These are phyloP conservation scores for Willisornis vidua DNA, from an alignment of 2,113 vertebrate genomes.

Conservation along the genomic window DNA sequence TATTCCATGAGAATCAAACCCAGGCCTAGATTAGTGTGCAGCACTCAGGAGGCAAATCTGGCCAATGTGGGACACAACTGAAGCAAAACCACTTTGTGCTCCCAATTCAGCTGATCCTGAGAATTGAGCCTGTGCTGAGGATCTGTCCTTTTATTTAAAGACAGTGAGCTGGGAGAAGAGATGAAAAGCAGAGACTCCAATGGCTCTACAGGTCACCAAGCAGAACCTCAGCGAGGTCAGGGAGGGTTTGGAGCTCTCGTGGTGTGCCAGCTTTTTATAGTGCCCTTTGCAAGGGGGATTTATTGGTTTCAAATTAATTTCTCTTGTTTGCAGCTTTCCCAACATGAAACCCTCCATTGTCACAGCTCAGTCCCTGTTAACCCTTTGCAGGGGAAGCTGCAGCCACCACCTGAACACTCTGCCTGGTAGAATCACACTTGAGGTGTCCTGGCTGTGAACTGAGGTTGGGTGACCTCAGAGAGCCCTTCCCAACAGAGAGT, in stretches of 20 bases:
- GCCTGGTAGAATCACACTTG: neutral
- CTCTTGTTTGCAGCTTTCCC: neutral
- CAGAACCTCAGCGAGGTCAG: constrained; percentile 7
- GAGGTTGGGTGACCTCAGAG: constrained; percentile 14
- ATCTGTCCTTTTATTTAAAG: constrained; percentile 8
- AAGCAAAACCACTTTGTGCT: constrained; percentile 15
- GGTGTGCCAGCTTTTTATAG: neutral
- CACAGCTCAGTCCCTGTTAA: neutral
- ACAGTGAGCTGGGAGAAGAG: neutral
- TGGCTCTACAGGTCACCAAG: constrained; percentile 14
- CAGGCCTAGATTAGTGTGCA: neutral
- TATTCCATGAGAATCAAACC: neutral
- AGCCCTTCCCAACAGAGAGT: neutral
- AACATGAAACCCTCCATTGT: neutral
- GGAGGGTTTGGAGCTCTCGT: neutral
- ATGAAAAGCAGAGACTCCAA: constrained; percentile 33
- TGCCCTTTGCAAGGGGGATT: neutral
- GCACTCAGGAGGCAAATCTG: neutral
- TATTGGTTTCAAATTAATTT: constrained; percentile 17
- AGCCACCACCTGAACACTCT: neutral
- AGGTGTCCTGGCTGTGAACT: neutral
- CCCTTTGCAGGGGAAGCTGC: neutral
- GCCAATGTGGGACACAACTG: neutral
- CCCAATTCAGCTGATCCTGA: neutral
- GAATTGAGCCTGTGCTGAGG: neutral